A percentile compares a stretch with the other conserved stretches of the same genome.
phyloP scores from a whole-genome alignment of 2,797 vertebrate genomes.

The Clamator glandarius region DNA sequence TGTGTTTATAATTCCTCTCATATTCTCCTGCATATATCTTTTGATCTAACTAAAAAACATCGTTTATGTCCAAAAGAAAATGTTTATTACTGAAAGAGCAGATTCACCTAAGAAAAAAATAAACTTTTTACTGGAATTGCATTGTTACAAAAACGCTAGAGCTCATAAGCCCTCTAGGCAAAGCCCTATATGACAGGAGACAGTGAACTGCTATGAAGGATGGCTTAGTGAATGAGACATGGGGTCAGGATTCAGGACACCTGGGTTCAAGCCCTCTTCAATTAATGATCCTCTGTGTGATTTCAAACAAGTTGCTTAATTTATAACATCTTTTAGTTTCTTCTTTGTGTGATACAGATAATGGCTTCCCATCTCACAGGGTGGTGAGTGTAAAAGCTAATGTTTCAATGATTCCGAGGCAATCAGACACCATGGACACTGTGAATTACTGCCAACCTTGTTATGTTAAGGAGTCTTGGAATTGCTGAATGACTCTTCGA shows the following conservation, averaged over 20 bases:
- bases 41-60: background rate
- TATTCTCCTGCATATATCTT: background rate
- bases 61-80: background rate
- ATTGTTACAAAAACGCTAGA: background rate
- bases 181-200: background rate
- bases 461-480: background rate
- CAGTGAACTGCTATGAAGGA: conserved; percentile 20
- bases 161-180: background rate
- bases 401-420: background rate
- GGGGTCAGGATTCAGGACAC: conserved; percentile 21
- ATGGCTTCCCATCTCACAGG: background rate
- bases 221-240: background rate
- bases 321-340: conserved; percentile 13
- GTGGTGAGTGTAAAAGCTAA: background rate
- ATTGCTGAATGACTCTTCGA: background rate
- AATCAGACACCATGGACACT: background rate
- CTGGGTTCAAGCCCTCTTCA: conserved; percentile 40
- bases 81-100: background rate
- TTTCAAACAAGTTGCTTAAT: conserved; percentile 37
- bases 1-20: background rate
- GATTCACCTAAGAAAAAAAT: background rate
- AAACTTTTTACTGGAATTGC: background rate
- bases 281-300: conserved; percentile 49
- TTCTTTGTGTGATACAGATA: conserved; percentile 17
- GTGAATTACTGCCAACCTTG: background rate